Conservation (phyloP, 2,113 vertebrate species). For the Percina caprodes region DNA sequence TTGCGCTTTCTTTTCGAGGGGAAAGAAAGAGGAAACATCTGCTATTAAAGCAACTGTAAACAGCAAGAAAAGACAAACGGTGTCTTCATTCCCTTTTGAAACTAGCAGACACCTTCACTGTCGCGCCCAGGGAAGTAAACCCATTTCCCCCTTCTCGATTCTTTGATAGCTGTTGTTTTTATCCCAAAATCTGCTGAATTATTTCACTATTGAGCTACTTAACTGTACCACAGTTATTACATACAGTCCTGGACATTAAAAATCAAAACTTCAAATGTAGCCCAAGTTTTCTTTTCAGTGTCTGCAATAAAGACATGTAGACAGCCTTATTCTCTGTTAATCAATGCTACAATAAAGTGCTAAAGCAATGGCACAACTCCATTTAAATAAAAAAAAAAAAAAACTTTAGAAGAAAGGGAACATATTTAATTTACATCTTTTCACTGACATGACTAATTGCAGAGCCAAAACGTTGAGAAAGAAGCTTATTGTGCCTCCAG, state of each 20-base stretch:
- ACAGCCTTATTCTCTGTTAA: neutral
- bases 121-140: neutral
- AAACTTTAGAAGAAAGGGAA: conserved; percentile 1
- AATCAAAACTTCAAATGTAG: neutral
- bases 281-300: neutral
- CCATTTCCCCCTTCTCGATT: neutral
- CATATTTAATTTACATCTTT: neutral
- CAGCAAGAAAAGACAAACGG: conserved; percentile 47
- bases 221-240: neutral
- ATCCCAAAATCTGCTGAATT: neutral
- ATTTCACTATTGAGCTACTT: neutral
- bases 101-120: conserved; percentile 28
- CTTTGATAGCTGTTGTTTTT: neutral
- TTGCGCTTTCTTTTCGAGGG: conserved; percentile 53
- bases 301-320: conserved; percentile 2
- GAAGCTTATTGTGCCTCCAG: neutral
- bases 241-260: neutral
- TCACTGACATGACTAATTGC: conserved; percentile 3
- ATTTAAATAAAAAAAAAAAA: conserved; percentile 30
- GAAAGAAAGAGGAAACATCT: conserved; percentile 44
- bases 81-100: conserved; percentile 78
- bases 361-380: conserved; percentile 50
- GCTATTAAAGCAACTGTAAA: conserved; percentile 66
- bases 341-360: conserved; percentile 56
- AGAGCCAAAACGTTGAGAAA: neutral